These are phyloP conservation scores for Syngnathus rostellatus DNA, from an alignment of 2,797 vertebrate species.

Conservation along the genomic window DNA sequence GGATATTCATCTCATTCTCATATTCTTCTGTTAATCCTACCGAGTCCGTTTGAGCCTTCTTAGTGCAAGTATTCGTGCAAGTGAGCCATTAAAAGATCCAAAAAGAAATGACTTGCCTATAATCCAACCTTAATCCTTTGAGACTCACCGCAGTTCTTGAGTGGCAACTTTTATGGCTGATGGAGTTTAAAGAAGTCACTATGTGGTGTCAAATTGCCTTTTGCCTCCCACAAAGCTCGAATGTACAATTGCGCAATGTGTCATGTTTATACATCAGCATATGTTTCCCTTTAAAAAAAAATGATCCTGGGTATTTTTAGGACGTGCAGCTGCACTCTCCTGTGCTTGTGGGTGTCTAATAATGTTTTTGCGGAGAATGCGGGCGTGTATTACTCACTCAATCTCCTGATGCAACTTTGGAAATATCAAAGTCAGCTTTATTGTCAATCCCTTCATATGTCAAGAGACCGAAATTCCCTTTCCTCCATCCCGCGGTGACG, in stretches of 20 bases:
- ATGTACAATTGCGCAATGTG: neutral
- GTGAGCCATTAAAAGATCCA: too few relatives aligned
- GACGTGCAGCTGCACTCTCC: conserved; percentile 9
- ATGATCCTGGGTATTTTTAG: neutral
- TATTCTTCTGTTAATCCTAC: too few relatives aligned
- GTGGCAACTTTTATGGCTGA: neutral
- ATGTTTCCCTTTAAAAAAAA: neutral
- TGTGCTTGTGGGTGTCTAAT: conserved; percentile 32
- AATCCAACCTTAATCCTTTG: too few relatives aligned
- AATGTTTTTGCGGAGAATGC: conserved; percentile 27
- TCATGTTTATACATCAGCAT: neutral
- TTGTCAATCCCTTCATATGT: too few relatives aligned
- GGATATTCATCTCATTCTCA: too few relatives aligned
- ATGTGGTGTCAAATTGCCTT: neutral
- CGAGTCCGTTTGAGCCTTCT: too few relatives aligned
- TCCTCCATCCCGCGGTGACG: too few relatives aligned
- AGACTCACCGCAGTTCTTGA: neutral
- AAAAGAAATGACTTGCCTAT: too few relatives aligned
- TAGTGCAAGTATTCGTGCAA: too few relatives aligned
- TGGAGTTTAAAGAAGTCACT: neutral
- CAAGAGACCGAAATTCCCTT: too few relatives aligned
- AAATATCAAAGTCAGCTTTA: too few relatives aligned
- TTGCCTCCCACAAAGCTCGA: neutral
- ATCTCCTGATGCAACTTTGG: conserved; percentile 14
- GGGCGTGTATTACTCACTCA: conserved; percentile 38